Conservation (phyloP, 2,797 vertebrate genomes). For the Gallirallus australis region DNA sequence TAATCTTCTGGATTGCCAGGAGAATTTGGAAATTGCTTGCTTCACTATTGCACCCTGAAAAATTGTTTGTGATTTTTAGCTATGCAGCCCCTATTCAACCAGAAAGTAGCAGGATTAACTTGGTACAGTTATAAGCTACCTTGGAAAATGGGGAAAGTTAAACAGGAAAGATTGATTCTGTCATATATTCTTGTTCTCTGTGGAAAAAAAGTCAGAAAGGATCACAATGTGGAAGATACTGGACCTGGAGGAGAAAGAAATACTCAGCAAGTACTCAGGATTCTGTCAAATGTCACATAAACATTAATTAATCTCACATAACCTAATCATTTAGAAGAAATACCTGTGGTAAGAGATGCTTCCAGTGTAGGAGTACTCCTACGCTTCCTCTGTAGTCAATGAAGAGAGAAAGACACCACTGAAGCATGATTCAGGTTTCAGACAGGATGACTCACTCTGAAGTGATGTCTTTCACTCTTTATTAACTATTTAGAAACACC, state of each 20-base stretch:
- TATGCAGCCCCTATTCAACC: neutral
- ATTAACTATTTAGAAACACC: constrained; percentile 49
- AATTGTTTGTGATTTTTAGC: neutral
- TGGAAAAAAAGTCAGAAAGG: neutral
- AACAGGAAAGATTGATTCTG: neutral
- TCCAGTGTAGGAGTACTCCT: constrained; percentile 32
- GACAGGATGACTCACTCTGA: constrained; percentile 25
- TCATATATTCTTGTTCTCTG: neutral
- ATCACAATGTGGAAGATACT: neutral
- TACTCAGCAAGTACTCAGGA: neutral
- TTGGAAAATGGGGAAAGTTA: neutral
- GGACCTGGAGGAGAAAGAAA: neutral
- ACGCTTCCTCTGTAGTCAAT: constrained; percentile 53
- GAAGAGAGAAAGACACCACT: constrained; percentile 33
- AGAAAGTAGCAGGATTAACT: neutral
- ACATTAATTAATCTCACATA: constrained; percentile 45
- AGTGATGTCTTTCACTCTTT: constrained; percentile 2
- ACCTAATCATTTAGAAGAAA: constrained; percentile 23
- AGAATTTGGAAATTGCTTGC: neutral
- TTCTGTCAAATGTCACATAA: constrained; percentile 35
- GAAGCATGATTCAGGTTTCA: constrained; percentile 58
- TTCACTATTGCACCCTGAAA: neutral
- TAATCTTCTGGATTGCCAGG: constrained; percentile 31
- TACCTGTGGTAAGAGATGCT: constrained; percentile 25
- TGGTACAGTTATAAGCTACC: neutral